Evolutionary conservation across 2,113 vertebrate genomes (phyloP), one percentile per base, ranked within the genome.

Genomic region (Pipa parva): DNA sequence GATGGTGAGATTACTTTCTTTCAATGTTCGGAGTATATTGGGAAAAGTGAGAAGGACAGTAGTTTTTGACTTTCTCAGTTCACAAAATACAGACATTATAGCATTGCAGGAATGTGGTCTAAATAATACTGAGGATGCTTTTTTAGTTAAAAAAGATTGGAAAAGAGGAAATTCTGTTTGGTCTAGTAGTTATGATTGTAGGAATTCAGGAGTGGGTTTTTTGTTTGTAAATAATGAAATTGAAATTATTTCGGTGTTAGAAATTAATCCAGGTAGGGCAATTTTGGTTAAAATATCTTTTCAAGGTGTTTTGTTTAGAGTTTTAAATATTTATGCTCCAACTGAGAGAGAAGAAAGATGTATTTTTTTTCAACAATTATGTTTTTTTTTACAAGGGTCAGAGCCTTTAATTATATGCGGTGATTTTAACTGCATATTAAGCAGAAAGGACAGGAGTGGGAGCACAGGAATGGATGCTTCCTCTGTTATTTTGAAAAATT

Each of bases 41-140:
- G 3, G 6, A 12, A 28, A 15, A 27, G n/a, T 2, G 3, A 18
- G 55, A 5, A 36, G 55, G n/a, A 29, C 27, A 18, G 54, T 18
- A 9, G 3, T 57, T 20, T 57, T 31, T 33, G 54, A 33, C 12
- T 33, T 9, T 33, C 36, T 57, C 3, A 15, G 6, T 3, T 9
- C 42, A 4, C 18, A n/a, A 29, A 11, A 36, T 21, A 10, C n/a
- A 4, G 28, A 33, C 3, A 20, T 57, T 20, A n/a, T 57, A 2
- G 28, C 7, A 5, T 31, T 57, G n/a, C 54, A 57, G n/a, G 54
- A 57, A 33, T 57, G 54, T 21, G n/a, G n/a, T n/a, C n/a, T n/a
- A n/a, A n/a, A n/a, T n/a, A n/a, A n/a, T n/a, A n/a, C n/a, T n/a
- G n/a, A n/a, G n/a, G n/a, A n/a, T n/a, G n/a, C n/a, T n/a, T n/a